Conservation (phyloP, 2,113 vertebrate species). For the Stegostoma tigrinum region DNA sequence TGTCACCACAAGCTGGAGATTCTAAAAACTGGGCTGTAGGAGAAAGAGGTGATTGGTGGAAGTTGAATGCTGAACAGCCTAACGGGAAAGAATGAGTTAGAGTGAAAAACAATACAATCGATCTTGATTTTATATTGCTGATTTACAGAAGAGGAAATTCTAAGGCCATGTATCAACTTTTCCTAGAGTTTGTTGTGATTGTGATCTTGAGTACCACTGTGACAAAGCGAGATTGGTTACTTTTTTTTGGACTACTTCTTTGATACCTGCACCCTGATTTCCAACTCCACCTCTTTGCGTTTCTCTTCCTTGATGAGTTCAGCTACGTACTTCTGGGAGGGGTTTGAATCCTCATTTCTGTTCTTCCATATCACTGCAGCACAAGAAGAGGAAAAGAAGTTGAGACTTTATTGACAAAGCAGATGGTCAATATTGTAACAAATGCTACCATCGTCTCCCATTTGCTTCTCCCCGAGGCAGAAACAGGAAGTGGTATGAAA, state of each 20-base stretch:
- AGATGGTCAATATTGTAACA: neutral
- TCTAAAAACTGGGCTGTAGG: neutral
- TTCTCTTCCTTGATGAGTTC: slow-evolving; percentile 67
- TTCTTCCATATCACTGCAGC: slow-evolving; percentile 63
- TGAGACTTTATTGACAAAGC: slow-evolving; percentile 34
- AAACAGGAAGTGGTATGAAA: neutral
- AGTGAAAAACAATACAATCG: too few species aligned
- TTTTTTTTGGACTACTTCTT: neutral
- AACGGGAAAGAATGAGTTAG: too few species aligned
- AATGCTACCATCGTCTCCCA: neutral
- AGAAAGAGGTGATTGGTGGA: neutral
- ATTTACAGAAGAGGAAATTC: neutral
- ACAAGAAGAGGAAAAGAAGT: slow-evolving; percentile 40
- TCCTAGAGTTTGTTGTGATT: neutral
- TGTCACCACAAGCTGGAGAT: neutral
- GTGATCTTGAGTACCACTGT: neutral
- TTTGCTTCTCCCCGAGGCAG: neutral
- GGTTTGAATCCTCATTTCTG: slow-evolving; percentile 59
- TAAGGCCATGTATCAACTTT: neutral
- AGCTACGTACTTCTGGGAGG: slow-evolving; percentile 60
- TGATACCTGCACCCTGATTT: slow-evolving; percentile 71
- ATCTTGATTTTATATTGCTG: neutral
- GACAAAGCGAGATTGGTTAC: neutral
- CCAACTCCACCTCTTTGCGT: slow-evolving; percentile 64
- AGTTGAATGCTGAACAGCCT: neutral